Evolutionary conservation across 2,113 vertebrate species (phyloP), one percentile per base, ranked within the genome.

Genomic region (Climacteris rufus): DNA sequence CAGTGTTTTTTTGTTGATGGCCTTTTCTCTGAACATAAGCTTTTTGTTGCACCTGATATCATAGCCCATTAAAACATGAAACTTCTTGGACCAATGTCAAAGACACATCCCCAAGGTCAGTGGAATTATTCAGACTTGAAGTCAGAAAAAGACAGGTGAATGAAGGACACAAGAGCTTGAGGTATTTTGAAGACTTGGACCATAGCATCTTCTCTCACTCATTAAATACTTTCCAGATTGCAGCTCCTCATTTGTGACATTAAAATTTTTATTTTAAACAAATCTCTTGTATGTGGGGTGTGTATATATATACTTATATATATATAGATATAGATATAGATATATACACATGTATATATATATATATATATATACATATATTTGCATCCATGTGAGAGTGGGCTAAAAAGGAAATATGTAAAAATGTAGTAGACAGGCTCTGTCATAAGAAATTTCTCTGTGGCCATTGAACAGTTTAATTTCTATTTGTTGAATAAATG

Each of bases 1-100:
- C 88, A 76, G 33, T 60, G 42, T 45, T 92, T 94, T 91, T 75
- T 52, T 95, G 75, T 70, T 92, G 65, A 77, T 83, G 63, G 49
- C 20, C 31, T 92, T 93, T 69, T 52, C 56, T 86, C 74, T 35
- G 39, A 83, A 49, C 61, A 52, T 47, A 59, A 93, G 78, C 22
- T 91, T 93, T 96, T 86, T 88, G 33, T 86, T 92, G 76, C 64
- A 60, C 21, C 78, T 90, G 87, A 83, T 52, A 84, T 83, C 94
- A 96, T 68, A 90, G 63, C 7, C 82, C 50, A 83, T 88, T 91
- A 94, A 94, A 79, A 90, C 39, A 76, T 19, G 35, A 69, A 85
- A 49, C 2, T 66, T 66, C 71, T 80, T 79, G 49, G 70, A 70
- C 47, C 9, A 54, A 35, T 49, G 37, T 71, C 75, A 79, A 86